A percentile compares a stretch with the other conserved stretches of the same genome.
Evolutionary conservation across 2,888 invertebrate genomes (phyloP).

Genomic region (Hesperia comma): DNA sequence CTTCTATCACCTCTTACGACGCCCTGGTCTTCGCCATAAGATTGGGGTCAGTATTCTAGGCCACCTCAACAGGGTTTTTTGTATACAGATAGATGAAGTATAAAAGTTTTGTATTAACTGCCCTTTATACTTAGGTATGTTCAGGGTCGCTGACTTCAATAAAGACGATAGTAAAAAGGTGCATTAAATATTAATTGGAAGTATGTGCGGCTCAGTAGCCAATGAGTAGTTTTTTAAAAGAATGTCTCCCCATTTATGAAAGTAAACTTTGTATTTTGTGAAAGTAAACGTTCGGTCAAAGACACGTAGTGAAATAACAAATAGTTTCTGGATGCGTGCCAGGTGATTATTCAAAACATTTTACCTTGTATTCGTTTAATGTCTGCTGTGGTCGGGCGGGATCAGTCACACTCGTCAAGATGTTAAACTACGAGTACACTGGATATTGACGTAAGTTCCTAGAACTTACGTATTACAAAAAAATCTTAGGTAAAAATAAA

Average conservation of each 20-base stretch:
- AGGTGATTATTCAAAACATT: conserved; percentile 64
- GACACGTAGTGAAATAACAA: conserved; percentile 55
- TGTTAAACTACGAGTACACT: background rate
- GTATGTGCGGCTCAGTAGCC: background rate
- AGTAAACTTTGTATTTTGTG: conserved; percentile 41
- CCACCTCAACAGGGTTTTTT: too few relatives aligned
- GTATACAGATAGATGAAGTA: too few relatives aligned
- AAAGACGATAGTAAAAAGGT: too few relatives aligned
- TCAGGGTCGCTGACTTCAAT: too few relatives aligned
- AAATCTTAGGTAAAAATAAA: too few relatives aligned
- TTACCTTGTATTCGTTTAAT: conserved; percentile 62
- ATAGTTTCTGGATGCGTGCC: conserved; percentile 67
- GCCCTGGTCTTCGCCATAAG: too few relatives aligned
- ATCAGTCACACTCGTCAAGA: conserved; percentile 27
- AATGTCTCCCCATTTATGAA: conserved; percentile 28
- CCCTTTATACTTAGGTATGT: too few relatives aligned
- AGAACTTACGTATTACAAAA: too few relatives aligned
- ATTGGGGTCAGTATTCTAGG: too few relatives aligned
- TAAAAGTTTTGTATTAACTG: too few relatives aligned
- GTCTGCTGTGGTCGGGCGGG: conserved; percentile 40
- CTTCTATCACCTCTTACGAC: too few relatives aligned
- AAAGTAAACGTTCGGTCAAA: conserved; percentile 45
- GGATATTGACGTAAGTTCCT: conserved; percentile 7
- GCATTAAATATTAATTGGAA: background rate
- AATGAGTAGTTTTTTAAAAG: background rate